These are phyloP conservation scores for Ylistrum balloti DNA, from an alignment of 1,140 invertebrate genomes.

Conservation along the genomic window DNA sequence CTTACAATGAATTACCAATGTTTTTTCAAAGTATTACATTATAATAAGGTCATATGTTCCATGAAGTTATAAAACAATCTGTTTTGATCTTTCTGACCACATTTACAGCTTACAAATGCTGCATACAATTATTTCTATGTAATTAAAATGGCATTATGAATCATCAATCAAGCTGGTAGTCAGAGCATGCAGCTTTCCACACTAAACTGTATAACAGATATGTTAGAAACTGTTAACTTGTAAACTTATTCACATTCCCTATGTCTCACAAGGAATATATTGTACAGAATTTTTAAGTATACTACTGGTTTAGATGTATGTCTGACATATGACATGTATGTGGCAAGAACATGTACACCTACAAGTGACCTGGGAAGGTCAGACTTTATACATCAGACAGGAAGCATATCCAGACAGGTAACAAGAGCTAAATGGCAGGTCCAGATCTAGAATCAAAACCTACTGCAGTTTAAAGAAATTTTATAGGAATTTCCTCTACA, in stretches of 20 bases:
- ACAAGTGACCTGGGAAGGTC: background rate
- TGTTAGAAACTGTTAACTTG: no score
- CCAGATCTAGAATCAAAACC: background rate
- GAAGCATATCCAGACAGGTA: background rate
- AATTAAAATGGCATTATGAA: slow-evolving; percentile 21
- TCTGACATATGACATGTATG: background rate
- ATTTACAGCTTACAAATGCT: background rate
- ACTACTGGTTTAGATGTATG: background rate
- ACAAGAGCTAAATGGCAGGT: background rate
- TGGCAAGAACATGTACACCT: background rate
- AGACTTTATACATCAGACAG: background rate
- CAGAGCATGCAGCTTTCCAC: background rate
- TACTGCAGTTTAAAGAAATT: no score
- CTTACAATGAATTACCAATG: no score
- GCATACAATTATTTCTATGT: background rate
- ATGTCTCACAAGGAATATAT: background rate
- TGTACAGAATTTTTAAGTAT: background rate
- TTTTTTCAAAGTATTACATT: no score
- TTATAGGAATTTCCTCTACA: no score
- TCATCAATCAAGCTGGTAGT: background rate
- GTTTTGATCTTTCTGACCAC: no score
- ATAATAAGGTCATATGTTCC: no score
- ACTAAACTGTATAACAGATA: background rate
- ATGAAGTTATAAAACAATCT: background rate
- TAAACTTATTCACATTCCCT: no score